Base-by-base conservation (phyloP, 2,797 vertebrate species). In the Harpagifer antarcticus region DNA sequence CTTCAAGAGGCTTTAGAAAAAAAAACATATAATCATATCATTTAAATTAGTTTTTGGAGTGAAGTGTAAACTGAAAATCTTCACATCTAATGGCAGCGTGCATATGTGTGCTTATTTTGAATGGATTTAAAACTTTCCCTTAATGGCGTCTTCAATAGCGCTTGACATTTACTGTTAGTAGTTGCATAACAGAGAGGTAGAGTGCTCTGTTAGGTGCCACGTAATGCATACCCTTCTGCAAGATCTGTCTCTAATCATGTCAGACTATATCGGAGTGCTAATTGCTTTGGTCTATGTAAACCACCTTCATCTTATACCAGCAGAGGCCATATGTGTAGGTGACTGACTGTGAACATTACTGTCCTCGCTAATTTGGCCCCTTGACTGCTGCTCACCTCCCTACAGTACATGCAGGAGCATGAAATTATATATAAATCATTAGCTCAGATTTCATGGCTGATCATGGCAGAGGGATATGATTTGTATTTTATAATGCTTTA, bases 241-340 rank as follows among this genome's bases (percentile, higher is more conserved):
- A 60, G 60, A 63, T 72, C 52, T 72, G 20, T 19, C 61, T 84
- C 19, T 87, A 68, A 86, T 85, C 23, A 71, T 48, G 13, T 69
- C 40, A 57, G 31, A 64, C 72, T 78, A 54, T 42, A 27, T 48
- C 50, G 65, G 13, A 54, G 63, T 0, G n/a, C 43, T 83, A 82
- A 88, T 80, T 85, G 73, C 68, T 68, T 78, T 54, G 60, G 63
- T 68, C 43, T 62, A 57, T 56, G 66, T 68, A 57, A 76, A 78
- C 66, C 12, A 54, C n/a, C 52, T 20, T 54, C 14, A 45, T 54
- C 20, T n/a, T 62, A n/a, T 66, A 49, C 43, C 59, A 55, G 65
- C 5, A 42, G 72, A 54, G 60, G 68, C 37, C 33, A 17, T 68
- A 15, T 53, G 52, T 66, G 66, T 55, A 79, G 54, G 60, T 74